Conservation (phyloP, 2,113 vertebrate species). For the Mionectes macconnelli region DNA sequence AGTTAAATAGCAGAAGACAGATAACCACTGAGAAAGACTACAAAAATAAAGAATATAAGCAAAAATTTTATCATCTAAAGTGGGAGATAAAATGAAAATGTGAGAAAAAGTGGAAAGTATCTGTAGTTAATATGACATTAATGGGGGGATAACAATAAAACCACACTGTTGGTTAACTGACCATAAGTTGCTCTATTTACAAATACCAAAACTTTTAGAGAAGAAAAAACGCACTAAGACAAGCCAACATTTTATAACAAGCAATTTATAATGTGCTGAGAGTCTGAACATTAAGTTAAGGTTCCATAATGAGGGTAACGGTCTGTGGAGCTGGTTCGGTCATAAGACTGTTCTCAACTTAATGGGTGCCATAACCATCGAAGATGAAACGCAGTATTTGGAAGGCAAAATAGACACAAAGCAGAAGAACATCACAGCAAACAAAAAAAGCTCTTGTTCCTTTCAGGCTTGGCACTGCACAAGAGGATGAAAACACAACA, state of each 20-base stretch:
- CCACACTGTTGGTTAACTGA: background rate
- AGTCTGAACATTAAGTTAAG: conserved; percentile 44
- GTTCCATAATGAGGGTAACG: conserved; percentile 14
- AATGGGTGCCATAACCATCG: conserved; percentile 30
- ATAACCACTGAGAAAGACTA: background rate
- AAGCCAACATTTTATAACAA: conserved; percentile 18
- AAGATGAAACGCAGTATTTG: conserved; percentile 26
- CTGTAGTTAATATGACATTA: background rate
- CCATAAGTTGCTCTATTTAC: background rate
- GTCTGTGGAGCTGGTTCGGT: conserved; percentile 11
- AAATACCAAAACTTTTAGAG: background rate
- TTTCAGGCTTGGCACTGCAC: background rate
- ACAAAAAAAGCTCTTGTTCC: background rate
- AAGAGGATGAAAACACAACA: background rate
- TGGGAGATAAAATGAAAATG: background rate
- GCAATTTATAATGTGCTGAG: background rate
- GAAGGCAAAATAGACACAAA: background rate
- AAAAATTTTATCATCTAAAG: background rate
- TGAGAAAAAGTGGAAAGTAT: background rate
- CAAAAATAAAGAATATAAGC: background rate
- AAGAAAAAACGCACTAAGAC: background rate
- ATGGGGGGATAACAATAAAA: background rate
- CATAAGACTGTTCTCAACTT: background rate
- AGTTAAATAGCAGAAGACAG: background rate
- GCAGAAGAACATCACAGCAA: background rate